Base-by-base conservation (phyloP, 2,797 vertebrate genomes). In the Channa striata region DNA sequence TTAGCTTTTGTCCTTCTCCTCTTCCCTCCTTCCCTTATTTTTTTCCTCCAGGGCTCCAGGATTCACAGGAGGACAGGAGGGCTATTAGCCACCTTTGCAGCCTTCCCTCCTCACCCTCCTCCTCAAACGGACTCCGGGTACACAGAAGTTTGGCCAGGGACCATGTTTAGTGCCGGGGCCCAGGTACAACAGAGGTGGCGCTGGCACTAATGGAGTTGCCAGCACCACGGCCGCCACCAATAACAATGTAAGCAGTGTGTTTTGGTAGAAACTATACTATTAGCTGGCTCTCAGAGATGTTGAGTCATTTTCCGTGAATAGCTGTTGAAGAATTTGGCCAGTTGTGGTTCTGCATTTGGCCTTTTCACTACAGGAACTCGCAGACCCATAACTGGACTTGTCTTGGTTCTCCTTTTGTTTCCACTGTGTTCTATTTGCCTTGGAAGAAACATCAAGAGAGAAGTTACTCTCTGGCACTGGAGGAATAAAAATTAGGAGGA, bases 51-150 rank as follows among this genome's bases (percentile, higher is more conserved):
- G 92, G 93, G 91, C 78, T 86, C 91, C 93, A 93, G 82, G 93
- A 94, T 75, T 92, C 93, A 78, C 92, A 74, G 93, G 88, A 82
- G 91, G 84, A 81, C 91, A 91, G 88, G 93, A 94, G 59, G 91
- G 90, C n/a, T n/a, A 42, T 51, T 92, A 73, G 90, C 91, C 91
- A 10, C 91, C 78, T 93, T 93, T 43, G 13, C 92, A 56, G 80
- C 90, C 4, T 94, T 94, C 72, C 91, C 90, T 4, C 93, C 92
- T 68, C 92, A 90, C 0, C 93, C 93, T 5, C 93, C 93, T 56
- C 93, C 93, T 65, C 93, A 94, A 68, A 94, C 65, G 93, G 93
- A 39, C 82, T 93, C 47, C 87, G 0, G 92, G 84, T 56, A 67
- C n/a, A n/a, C 91, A 9, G 93, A 94, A 77, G 94, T 93, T 25